Conservation (phyloP, 2,113 vertebrate species). For the Willisornis vidua region DNA sequence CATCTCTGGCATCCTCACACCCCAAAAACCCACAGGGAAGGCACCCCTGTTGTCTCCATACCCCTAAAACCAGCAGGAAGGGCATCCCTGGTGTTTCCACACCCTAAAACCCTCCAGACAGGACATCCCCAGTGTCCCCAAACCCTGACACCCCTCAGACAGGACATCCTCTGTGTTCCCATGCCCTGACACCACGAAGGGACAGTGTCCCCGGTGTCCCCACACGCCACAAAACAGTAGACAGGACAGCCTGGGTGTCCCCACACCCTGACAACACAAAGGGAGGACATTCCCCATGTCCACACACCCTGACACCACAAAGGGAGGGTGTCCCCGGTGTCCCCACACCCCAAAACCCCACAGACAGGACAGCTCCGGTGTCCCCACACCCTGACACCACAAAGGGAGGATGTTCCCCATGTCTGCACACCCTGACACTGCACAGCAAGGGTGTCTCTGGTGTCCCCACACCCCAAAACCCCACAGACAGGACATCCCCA, state of each 20-base stretch:
- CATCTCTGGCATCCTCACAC: background rate
- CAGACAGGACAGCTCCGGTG: too few species aligned
- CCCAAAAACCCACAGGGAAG: background rate
- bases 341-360: background rate
- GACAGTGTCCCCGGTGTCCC: background rate
- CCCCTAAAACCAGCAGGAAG: background rate
- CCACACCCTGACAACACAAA: too few species aligned
- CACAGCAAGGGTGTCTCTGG: too few species aligned
- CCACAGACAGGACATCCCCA: background rate
- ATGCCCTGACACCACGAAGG: background rate
- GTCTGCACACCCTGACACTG: too few species aligned
- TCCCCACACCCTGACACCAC: background rate
- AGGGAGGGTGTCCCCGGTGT: background rate
- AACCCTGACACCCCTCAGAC: background rate
- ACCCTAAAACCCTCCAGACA: background rate
- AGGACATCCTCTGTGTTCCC: background rate
- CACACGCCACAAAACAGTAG: background rate
- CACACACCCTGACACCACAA: background rate
- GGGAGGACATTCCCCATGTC: background rate
- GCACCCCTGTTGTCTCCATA: background rate
- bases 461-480: too few species aligned
- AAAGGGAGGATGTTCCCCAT: too few species aligned
- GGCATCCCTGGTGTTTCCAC: background rate
- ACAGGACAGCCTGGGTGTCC: background rate
- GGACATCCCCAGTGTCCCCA: background rate